These are phyloP conservation scores for Zoanthus sansibaricus DNA, from an alignment of 92 coral and sea anemone species.

Conservation along the genomic window DNA sequence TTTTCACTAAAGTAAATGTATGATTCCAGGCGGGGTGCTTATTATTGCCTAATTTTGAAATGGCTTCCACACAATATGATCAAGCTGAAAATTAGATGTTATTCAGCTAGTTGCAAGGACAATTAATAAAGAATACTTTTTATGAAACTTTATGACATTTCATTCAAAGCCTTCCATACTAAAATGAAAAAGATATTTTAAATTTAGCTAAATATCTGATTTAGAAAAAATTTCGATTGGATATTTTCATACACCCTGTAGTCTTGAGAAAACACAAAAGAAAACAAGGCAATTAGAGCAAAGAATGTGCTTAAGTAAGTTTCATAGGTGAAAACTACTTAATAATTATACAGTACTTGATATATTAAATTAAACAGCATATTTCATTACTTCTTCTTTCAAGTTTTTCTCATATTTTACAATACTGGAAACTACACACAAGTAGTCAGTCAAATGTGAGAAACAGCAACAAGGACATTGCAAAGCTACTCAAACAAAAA, in stretches of 20 bases:
- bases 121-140: too few relatives aligned
- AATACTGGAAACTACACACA: background rate
- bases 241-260: background rate
- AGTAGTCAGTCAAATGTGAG: background rate
- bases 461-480: too few relatives aligned
- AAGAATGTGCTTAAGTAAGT: background rate
- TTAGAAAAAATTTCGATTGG: background rate
- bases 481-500: too few relatives aligned
- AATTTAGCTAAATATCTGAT: background rate
- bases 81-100: background rate
- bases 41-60: background rate
- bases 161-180: too few relatives aligned
- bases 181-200: too few relatives aligned
- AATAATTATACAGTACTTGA: background rate
- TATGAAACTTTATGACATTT: too few relatives aligned
- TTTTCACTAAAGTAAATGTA: background rate
- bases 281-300: background rate
- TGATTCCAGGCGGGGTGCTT: background rate
- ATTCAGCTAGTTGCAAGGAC: background rate
- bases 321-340: constrained; percentile 3
- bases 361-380: background rate
- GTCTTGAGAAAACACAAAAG: background rate
- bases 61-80: background rate
- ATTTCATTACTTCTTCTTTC: background rate
- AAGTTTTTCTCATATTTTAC: constrained; percentile 17